These are phyloP conservation scores for Drosophila suzukii DNA, from an alignment of 1,140 invertebrate species.

Conservation along the genomic window DNA sequence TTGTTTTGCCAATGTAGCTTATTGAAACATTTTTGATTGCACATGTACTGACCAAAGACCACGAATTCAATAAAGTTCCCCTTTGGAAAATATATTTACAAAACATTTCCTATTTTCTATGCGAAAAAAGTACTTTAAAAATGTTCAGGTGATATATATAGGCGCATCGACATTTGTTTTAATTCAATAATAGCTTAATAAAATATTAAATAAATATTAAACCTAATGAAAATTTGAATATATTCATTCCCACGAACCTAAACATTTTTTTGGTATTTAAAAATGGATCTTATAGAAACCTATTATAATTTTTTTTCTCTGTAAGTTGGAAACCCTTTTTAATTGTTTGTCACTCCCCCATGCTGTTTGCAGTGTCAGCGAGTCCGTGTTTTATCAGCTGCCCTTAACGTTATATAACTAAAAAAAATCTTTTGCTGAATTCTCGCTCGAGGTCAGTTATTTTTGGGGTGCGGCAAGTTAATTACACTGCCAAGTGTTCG, in stretches of 20 bases:
- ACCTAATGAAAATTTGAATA: no score
- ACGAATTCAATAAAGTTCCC: no score
- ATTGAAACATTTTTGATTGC: no score
- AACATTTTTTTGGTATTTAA: not conserved
- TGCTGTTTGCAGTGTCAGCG: slow-evolving; percentile 37
- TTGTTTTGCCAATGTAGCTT: not conserved
- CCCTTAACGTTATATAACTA: not conserved
- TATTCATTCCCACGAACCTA: no score
- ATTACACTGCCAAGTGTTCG: slow-evolving; percentile 26
- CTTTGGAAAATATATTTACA: no score
- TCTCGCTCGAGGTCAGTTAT: slow-evolving; percentile 1
- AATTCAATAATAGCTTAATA: no score
- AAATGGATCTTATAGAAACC: not conserved
- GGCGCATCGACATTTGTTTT: no score
- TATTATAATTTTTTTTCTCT: not conserved
- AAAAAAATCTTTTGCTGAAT: not conserved
- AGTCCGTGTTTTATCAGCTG: slow-evolving; percentile 37
- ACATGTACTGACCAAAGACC: no score
- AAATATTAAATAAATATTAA: no score
- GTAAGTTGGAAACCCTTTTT: not conserved
- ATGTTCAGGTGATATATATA: no score
- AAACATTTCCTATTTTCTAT: no score
- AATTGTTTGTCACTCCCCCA: not conserved
- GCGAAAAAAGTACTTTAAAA: no score
- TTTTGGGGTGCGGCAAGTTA: slow-evolving; percentile 13